Evolutionary conservation across 92 coral and sea anemone species (phyloP), one percentile per base, ranked within the genome.

Genomic region (Zoanthus gigantus): DNA sequence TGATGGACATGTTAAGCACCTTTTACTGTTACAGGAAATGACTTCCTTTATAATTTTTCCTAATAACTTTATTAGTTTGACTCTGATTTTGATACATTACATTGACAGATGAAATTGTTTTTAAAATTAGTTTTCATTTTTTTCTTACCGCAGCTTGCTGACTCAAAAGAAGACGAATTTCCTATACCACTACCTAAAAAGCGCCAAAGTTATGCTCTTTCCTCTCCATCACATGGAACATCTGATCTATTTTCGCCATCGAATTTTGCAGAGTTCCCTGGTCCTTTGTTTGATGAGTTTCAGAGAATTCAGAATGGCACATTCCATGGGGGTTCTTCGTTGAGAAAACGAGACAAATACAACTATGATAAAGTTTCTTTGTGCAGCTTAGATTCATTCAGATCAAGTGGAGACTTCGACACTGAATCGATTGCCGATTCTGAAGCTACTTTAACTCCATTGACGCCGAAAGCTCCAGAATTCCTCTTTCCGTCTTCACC

Each of bases 101-200:
- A 37, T 37, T 37, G 42, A 11, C 10, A 34, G 16, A 44, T 12
- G 16, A 66, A 29, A 23, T 65, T 44, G 30, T 13, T 18, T 52
- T 2, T 34, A 34, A 34, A 34, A 1, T 34, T 34, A 34, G 42
- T 34, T 34, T 3, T 34, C 42, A 34, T 34, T 34, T 34, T 34
- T 34, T 34, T 34, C 42, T 1, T 7, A 4, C 18, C 58, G 16
- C 85, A 81, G 85, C 44, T 12, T 14, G 63, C 12, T 0, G 60
- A 65, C 23, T 17, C 44, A 23, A 23, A 16, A 4, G 75, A 7
- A 4, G 58, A 46, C 13, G 85, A 81, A 16, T 81, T 58, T 44
- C 85, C 85, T n/a, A 81, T 81, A 45, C 85, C 85, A 17, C 31
- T 81, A 15, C 85, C 85, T 10, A 81, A 81, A 71, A 81, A 81